These are phyloP conservation scores for Hypocryptadius cinnamomeus DNA, from an alignment of 2,113 vertebrate species.

Conservation along the genomic window DNA sequence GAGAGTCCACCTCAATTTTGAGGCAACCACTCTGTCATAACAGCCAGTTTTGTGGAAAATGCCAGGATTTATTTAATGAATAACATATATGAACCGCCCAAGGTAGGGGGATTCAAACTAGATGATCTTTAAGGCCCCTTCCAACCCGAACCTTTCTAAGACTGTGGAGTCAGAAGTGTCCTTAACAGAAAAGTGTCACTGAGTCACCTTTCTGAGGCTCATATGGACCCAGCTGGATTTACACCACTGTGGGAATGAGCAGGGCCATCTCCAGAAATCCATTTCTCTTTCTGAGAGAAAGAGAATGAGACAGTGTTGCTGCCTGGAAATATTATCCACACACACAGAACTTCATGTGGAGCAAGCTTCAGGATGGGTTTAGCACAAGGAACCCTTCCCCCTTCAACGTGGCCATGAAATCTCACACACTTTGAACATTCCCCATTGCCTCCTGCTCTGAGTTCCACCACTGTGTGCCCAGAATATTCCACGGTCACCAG, in stretches of 20 bases:
- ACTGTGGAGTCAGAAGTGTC: neutral
- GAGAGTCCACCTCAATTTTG: neutral
- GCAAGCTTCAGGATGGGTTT: neutral
- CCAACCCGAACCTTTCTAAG: neutral
- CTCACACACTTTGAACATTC: neutral
- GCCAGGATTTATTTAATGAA: neutral
- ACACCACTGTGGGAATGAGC: neutral
- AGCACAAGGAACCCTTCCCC: neutral
- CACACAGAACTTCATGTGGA: neutral
- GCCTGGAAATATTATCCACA: neutral
- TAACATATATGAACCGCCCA: neutral
- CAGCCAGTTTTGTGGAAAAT: neutral
- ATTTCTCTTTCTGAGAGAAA: neutral
- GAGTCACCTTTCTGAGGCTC: neutral
- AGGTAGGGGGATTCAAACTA: neutral
- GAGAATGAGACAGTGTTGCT: neutral
- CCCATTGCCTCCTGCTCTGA: neutral
- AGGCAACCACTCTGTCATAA: neutral
- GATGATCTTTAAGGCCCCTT: neutral
- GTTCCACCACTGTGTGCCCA: neutral
- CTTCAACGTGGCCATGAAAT: accelerated
- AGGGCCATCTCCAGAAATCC: neutral
- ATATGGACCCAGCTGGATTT: neutral
- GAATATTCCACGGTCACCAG: neutral
- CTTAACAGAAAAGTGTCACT: neutral